These are phyloP conservation scores for Drosophila pachea DNA, from an alignment of 1,140 invertebrate species.

Conservation along the genomic window DNA sequence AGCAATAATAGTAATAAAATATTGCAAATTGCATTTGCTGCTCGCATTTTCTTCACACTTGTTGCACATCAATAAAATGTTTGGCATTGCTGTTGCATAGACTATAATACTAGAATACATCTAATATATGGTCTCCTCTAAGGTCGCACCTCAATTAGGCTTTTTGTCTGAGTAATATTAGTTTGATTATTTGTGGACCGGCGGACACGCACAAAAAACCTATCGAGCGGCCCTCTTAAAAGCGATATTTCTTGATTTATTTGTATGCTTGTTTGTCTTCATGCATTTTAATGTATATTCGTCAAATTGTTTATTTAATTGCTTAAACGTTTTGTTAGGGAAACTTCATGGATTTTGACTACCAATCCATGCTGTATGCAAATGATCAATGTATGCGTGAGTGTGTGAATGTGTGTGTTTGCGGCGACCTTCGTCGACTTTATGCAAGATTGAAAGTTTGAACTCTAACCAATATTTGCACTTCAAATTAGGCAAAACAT, in stretches of 20 bases:
- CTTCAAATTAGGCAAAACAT: conserved; percentile 30
- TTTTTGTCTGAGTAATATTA: conserved; percentile 3
- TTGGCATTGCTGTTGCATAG: conserved; percentile 18
- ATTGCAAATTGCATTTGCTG: conserved; percentile 26
- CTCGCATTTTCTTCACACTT: conserved; percentile 24
- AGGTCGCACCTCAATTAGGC: conserved; percentile 34
- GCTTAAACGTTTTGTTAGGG: conserved; percentile 20
- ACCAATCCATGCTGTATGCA: neutral
- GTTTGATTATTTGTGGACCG: neutral
- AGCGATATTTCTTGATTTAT: conserved; percentile 30
- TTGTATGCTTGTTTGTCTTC: conserved; percentile 36
- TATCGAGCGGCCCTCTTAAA: neutral
- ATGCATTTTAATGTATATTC: conserved; percentile 44
- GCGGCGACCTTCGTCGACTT: conserved; percentile 15
- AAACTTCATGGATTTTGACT: conserved; percentile 8
- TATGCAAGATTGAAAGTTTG: conserved; percentile 13
- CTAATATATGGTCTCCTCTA: neutral
- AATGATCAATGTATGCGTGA: conserved; percentile 25
- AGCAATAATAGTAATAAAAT: conserved; percentile 14
- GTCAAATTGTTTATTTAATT: conserved; percentile 41
- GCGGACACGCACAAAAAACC: neutral
- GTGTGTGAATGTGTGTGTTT: conserved; percentile 2
- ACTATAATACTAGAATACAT: too few species aligned
- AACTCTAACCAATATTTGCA: conserved; percentile 34
- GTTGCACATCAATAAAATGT: conserved; percentile 28